phyloP scores from a whole-genome alignment of 2,888 invertebrate species.

The Agrochola lychnidis region DNA sequence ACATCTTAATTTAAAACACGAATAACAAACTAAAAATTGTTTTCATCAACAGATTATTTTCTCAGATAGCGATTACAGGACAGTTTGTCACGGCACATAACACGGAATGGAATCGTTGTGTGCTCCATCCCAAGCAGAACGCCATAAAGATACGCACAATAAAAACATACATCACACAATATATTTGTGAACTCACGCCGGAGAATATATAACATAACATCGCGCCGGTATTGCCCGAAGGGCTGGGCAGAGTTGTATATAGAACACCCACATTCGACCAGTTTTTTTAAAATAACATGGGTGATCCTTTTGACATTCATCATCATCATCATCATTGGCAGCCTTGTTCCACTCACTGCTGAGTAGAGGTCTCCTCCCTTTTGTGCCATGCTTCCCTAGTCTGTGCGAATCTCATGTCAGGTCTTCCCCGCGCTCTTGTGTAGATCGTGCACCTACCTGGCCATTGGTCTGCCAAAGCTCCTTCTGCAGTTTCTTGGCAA shows the following conservation, averaged over 20 bases:
- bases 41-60: slow-evolving; percentile 33
- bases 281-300: neutral
- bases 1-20: neutral
- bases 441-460: neutral
- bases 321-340: neutral
- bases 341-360: neutral
- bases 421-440: neutral
- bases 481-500: neutral
- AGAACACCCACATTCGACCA: neutral
- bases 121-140: slow-evolving; percentile 28
- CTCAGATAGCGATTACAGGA: slow-evolving; percentile 32
- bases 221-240: no score
- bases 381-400: neutral
- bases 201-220: slow-evolving; percentile 1
- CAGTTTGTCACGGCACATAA: slow-evolving; percentile 53
- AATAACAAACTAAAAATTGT: slow-evolving; percentile 11
- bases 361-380: neutral
- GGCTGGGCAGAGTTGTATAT: neutral
- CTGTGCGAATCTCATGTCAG: neutral
- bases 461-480: neutral
- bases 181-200: slow-evolving; percentile 1
- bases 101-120: slow-evolving; percentile 22
- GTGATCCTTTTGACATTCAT: neutral
- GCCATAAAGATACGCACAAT: slow-evolving; percentile 41
- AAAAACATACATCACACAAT: slow-evolving; percentile 31